Evolutionary conservation across 2,888 invertebrate species (phyloP).

Genomic region (Cosmia pyralina): DNA sequence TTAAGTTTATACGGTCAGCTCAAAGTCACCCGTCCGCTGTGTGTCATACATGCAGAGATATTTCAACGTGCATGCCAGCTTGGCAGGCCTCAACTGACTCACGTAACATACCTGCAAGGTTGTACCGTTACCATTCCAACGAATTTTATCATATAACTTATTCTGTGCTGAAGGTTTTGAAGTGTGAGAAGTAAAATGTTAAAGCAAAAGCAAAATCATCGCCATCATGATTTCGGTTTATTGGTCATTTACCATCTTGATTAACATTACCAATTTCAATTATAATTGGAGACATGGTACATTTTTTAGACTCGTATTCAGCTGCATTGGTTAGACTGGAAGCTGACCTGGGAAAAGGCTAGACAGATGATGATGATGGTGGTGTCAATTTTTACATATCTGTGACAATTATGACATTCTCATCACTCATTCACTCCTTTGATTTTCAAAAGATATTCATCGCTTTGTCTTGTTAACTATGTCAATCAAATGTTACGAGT

Average conservation of each 20-base stretch:
- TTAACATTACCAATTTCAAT: slow-evolving; percentile 67
- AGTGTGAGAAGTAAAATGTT: slow-evolving; percentile 4
- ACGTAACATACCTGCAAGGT: slow-evolving; percentile 64
- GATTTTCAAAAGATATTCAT: not conserved
- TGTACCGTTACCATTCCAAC: slow-evolving; percentile 68
- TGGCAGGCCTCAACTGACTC: slow-evolving; percentile 51
- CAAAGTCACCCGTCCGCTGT: slow-evolving; percentile 23
- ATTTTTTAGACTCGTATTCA: slow-evolving; percentile 53
- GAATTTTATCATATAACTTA: slow-evolving; percentile 29
- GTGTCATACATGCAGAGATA: slow-evolving; percentile 33
- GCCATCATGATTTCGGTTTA: not conserved
- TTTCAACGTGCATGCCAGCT: slow-evolving; percentile 32
- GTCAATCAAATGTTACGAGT: not conserved
- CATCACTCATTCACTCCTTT: too few relatives aligned
- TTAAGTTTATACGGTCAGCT: slow-evolving; percentile 23
- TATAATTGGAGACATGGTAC: slow-evolving; percentile 68
- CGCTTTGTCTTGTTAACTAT: not conserved
- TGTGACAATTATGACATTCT: slow-evolving; percentile 35
- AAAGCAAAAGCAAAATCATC: not conserved
- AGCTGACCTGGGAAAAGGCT: too few relatives aligned
- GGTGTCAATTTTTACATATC: slow-evolving; percentile 77
- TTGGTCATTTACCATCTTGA: slow-evolving; percentile 1
- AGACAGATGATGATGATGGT: too few relatives aligned
- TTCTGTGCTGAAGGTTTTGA: not conserved
- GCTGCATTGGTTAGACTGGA: too few relatives aligned